Evolutionary conservation across 2,888 invertebrate species (phyloP), one percentile per base, ranked within the genome.

Genomic region (Nebria salina): DNA sequence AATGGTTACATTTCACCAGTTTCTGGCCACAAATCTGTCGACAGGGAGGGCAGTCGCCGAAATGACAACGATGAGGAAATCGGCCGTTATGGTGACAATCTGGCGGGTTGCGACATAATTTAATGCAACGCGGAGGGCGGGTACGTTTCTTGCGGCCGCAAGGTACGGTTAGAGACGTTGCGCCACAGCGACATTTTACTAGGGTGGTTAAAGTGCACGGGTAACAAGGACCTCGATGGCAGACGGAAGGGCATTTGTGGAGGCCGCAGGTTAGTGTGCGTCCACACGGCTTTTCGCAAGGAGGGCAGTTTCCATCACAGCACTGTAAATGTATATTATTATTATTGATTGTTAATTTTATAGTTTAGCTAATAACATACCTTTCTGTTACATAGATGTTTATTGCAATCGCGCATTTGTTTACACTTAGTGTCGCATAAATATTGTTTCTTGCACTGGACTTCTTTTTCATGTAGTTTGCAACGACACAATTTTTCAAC

Each of bases 401-500:
- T 94, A 0, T 95, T 93, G 87, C 98, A 98, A 75, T 95, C 93
- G 82, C 94, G 92, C 84, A 93, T 91, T 54, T 93, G 93, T 85
- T 94, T 93, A 88, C 98, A 98, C 89, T 98, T 98, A 0, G 93
- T 94, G 82, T 97, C 97, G 90, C 98, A 98, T 76, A 93, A 91
- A 85, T 94, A 97, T 34, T 94, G 94, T 87, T 97, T 97, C 83
- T 92, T 93, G 86, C 98, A 98, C 7, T 96, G 95, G 15, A 97
- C 88, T 86, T 96, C 95, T 87, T 96, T 96, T 76, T 91, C 91
- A 85, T 95, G 94, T 75, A 92, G 89, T 0, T 94, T 93, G 88
- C 98, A 98, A 1, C 94, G 92, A 86, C 98, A 98, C 81, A 91
- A 91, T 88, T 97, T 98, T 82, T 91, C 92, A 0, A 94, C 91